phyloP scores from a whole-genome alignment of 2,888 invertebrate species.

The Noctua comes region DNA sequence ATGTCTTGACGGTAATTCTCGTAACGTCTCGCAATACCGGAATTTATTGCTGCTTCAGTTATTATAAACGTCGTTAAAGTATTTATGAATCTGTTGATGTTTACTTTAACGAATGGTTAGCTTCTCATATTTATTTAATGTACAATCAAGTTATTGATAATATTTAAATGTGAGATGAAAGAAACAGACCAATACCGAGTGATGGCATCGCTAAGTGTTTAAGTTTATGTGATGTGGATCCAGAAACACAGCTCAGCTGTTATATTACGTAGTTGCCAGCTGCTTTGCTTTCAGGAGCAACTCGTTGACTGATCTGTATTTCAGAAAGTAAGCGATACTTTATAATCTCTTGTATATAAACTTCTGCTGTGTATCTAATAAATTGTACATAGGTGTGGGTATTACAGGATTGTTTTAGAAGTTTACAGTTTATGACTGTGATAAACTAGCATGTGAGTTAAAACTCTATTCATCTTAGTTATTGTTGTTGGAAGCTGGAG shows the following conservation, averaged over 20 bases:
- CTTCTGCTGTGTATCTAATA: not conserved
- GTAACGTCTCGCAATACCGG: conserved; percentile 25
- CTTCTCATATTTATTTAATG: not conserved
- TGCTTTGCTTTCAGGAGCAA: not conserved
- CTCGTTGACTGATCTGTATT: not conserved
- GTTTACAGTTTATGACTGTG: conserved; percentile 24
- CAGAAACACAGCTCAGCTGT: not conserved
- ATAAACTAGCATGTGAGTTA: conserved; percentile 7
- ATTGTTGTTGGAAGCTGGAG: conserved; percentile 1
- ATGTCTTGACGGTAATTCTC: conserved; percentile 25
- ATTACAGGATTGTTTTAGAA: not conserved
- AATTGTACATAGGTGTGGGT: conserved; percentile 1
- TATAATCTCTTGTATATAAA: not conserved
- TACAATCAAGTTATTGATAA: not conserved
- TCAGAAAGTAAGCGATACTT: not conserved
- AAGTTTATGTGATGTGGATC: not conserved
- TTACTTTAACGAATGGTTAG: not conserved
- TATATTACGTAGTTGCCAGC: not conserved
- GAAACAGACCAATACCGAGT: not conserved
- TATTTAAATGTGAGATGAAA: not conserved
- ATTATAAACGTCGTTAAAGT: conserved; percentile 21
- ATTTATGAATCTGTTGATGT: conserved; percentile 22
- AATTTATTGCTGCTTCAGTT: conserved; percentile 22
- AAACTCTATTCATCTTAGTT: conserved; percentile 13
- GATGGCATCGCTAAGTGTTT: not conserved